Evolutionary conservation across 2,888 invertebrate genomes (phyloP).

Genomic region (Emmelina monodactyla): DNA sequence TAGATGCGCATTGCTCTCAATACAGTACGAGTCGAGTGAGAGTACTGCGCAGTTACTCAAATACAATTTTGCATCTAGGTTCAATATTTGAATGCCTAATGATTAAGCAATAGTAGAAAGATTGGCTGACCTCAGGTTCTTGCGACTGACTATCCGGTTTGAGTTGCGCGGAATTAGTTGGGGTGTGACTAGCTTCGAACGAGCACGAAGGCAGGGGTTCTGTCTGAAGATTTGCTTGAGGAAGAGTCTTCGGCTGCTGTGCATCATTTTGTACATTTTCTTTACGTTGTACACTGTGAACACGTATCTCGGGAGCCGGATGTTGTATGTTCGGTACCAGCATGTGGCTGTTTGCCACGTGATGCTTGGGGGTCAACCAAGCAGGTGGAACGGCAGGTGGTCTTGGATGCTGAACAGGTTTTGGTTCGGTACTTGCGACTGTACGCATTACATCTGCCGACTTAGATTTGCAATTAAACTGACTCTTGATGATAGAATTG

Average conservation of each 20-base stretch:
- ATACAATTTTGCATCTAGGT: constrained; percentile 8
- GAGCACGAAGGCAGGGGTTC: constrained; percentile 50
- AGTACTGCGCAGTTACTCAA: constrained; percentile 36
- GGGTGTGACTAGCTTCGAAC: background rate
- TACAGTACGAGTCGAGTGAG: constrained; percentile 38
- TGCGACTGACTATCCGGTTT: constrained; percentile 44
- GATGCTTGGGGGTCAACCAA: constrained; percentile 30
- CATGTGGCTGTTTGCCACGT: background rate
- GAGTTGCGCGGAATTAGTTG: constrained; percentile 32
- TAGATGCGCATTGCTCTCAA: constrained; percentile 54
- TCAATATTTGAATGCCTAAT: background rate
- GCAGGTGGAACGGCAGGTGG: constrained; percentile 53
- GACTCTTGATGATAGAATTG: background rate
- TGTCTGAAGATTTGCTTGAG: constrained; percentile 20
- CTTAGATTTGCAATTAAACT: constrained; percentile 13
- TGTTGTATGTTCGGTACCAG: too few relatives aligned
- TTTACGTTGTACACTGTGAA: constrained; percentile 35
- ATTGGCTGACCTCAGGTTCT: constrained; percentile 60
- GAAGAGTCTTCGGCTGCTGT: constrained; percentile 23
- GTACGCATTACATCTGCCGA: too few relatives aligned
- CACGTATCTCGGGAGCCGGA: constrained; percentile 35
- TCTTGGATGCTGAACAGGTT: constrained; percentile 23
- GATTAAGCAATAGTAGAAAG: background rate
- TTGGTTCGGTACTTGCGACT: constrained; percentile 14
- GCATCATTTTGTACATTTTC: constrained; percentile 26